Conservation (phyloP, 1,140 invertebrate genomes). For the Onthophagus taurus region DNA sequence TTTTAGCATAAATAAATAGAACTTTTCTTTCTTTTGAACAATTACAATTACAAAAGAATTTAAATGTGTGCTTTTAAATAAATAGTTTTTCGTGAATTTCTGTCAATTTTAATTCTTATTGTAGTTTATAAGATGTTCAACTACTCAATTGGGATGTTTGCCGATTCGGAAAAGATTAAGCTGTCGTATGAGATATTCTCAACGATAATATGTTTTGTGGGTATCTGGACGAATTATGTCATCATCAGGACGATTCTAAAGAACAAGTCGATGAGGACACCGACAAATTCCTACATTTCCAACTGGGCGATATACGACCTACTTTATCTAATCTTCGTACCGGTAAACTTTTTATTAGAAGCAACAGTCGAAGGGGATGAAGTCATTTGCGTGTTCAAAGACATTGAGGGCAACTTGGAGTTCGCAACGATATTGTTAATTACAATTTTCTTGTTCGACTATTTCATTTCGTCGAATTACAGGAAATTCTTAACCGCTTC, state of each 20-base stretch:
- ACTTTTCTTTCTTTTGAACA: too few relatives aligned
- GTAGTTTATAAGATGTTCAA: too few relatives aligned
- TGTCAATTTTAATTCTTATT: too few relatives aligned
- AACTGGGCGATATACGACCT: conserved; percentile 12
- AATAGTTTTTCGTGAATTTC: too few relatives aligned
- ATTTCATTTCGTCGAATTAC: conserved; percentile 4
- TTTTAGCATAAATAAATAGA: too few relatives aligned
- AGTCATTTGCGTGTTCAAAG: conserved; percentile 7
- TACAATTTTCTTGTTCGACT: conserved; percentile 10
- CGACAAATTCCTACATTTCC: conserved; percentile 10
- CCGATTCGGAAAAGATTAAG: background rate
- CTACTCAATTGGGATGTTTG: too few relatives aligned
- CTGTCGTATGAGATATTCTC: conserved; percentile 10
- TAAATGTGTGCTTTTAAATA: too few relatives aligned
- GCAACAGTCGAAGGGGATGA: background rate
- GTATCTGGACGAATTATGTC: conserved; percentile 9
- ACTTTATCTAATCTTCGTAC: conserved; percentile 7
- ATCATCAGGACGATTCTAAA: conserved; percentile 9
- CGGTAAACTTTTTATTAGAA: conserved; percentile 10
- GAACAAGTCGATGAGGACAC: conserved; percentile 9
- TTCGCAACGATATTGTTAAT: conserved; percentile 11
- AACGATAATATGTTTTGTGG: conserved; percentile 9
- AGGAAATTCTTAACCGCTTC: conserved; percentile 6
- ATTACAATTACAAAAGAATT: too few relatives aligned
- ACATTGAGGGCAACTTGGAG: conserved; percentile 8